Evolutionary conservation across 2,113 vertebrate species (phyloP).

Genomic region (Pterophyllum scalare): DNA sequence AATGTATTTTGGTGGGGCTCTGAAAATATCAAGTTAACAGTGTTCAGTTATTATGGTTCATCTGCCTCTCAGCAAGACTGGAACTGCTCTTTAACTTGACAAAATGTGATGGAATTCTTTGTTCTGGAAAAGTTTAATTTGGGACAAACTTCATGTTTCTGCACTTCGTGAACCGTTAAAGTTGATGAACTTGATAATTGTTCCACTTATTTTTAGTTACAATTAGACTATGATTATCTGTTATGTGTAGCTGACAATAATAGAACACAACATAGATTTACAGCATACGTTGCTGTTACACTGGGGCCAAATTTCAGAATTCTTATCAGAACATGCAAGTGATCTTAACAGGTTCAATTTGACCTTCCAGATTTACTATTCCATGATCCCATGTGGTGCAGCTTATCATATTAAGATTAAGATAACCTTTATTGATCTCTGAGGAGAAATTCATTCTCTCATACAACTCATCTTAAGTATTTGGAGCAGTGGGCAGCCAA

Average conservation of each 20-base stretch:
- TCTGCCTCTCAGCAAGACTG: background rate
- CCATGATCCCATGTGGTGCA: background rate
- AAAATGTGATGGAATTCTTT: too few species aligned
- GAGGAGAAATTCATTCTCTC: background rate
- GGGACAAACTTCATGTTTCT: background rate
- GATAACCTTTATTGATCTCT: background rate
- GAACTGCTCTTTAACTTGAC: background rate
- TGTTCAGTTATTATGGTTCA: background rate
- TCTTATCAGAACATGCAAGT: too few species aligned
- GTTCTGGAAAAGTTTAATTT: background rate
- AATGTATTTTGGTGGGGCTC: constrained; percentile 17
- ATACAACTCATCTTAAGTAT: background rate
- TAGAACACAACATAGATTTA: too few species aligned
- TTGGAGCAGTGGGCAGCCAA: background rate
- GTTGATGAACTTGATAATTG: background rate
- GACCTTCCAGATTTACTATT: background rate
- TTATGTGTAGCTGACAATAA: too few species aligned
- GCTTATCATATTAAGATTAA: background rate
- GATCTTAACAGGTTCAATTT: background rate
- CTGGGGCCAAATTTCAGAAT: background rate
- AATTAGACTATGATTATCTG: too few species aligned
- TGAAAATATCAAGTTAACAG: background rate
- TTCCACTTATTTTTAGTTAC: too few species aligned
- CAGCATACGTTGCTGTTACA: background rate
- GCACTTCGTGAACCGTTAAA: background rate